These are phyloP conservation scores for Limonius californicus DNA, from an alignment of 1,140 invertebrate genomes.

Conservation along the genomic window DNA sequence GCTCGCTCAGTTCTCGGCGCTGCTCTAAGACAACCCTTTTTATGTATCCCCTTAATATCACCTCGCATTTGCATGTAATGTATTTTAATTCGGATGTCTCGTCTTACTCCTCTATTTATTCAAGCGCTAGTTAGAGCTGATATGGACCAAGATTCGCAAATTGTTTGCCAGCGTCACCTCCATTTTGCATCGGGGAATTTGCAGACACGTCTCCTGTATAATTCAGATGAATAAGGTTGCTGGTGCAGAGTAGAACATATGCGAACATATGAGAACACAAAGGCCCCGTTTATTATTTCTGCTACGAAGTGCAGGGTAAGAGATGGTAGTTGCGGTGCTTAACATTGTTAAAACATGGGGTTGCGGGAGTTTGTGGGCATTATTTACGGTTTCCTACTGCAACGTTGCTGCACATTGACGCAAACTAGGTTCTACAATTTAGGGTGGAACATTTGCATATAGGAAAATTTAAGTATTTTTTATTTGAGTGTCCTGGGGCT, in stretches of 20 bases:
- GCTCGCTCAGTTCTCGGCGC: constrained; percentile 13
- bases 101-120: constrained; percentile 19
- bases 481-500: too few relatives aligned
- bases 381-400: not conserved
- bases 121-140: constrained; percentile 20
- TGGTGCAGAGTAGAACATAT: not conserved
- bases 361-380: not conserved
- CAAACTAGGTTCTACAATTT: too few relatives aligned
- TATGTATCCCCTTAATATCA: constrained; percentile 35
- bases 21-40: constrained; percentile 33
- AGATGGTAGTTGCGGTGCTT: not conserved
- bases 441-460: too few relatives aligned
- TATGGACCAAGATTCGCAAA: constrained; percentile 15
- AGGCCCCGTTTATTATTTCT: constrained; percentile 4
- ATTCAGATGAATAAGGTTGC: not conserved
- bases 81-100: constrained; percentile 23
- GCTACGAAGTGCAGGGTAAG: not conserved
- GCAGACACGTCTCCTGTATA: not conserved
- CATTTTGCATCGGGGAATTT: not conserved
- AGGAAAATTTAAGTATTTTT: too few relatives aligned
- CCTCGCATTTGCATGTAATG: constrained; percentile 36
- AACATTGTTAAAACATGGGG: constrained; percentile 8
- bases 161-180: not conserved
- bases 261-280: constrained; percentile 3
- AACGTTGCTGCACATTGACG: not conserved